Conservation (phyloP, 2,888 invertebrate species). For the Netelia inedita region DNA sequence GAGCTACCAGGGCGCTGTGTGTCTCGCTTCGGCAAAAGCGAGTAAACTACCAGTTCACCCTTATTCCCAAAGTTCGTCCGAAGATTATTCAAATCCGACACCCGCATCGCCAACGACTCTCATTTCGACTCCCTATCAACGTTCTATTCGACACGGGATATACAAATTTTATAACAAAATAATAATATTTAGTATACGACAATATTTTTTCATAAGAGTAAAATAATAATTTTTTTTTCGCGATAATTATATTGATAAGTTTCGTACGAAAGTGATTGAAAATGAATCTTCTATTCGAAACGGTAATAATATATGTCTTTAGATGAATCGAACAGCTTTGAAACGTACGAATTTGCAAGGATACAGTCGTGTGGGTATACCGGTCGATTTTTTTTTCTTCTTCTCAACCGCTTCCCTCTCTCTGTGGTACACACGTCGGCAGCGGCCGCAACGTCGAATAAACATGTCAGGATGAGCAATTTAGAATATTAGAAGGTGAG, state of each 20-base stretch:
- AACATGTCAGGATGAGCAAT: conserved; percentile 84
- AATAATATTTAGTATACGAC: too few species aligned
- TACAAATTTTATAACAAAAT: background rate
- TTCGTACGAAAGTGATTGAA: background rate
- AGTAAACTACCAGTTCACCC: conserved; percentile 69
- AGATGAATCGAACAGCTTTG: conserved; percentile 5
- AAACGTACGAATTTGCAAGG: background rate
- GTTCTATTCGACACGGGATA: conserved; percentile 10
- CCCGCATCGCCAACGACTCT: conserved; percentile 73
- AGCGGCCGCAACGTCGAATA: conserved; percentile 84
- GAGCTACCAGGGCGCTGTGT: conserved; percentile 9
- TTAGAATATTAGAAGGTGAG: conserved; percentile 82
- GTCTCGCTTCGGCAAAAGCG: conserved; percentile 20
- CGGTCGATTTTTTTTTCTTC: conserved; percentile 21
- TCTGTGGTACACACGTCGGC: conserved; percentile 72
- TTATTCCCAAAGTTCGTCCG: conserved; percentile 74
- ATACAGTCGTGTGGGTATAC: conserved; percentile 10
- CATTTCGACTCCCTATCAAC: conserved; percentile 55
- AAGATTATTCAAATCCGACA: conserved; percentile 82
- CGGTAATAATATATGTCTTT: background rate
- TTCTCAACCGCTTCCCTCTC: conserved; percentile 5
- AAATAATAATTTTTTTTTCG: conserved; percentile 29
- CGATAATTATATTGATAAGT: background rate
- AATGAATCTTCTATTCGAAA: background rate
- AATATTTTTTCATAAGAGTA: too few species aligned